These are phyloP conservation scores for Ophiothrix spiculata DNA, from an alignment of 35 echinoderm and acorn worm species.

Conservation along the genomic window DNA sequence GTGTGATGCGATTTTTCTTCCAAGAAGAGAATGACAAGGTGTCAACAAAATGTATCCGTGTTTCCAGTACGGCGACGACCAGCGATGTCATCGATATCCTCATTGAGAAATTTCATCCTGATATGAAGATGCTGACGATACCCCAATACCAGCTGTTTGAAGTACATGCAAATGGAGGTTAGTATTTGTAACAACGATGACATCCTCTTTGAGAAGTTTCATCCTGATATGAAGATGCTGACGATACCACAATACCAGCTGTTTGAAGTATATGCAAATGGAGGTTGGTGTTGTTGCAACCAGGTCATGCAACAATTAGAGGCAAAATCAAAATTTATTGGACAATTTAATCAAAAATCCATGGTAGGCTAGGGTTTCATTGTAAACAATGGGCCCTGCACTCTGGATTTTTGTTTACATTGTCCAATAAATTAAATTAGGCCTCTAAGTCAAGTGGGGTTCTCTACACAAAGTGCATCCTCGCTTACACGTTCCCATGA, in stretches of 20 bases:
- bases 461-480: too few species aligned
- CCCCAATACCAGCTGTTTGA: constrained; percentile 79
- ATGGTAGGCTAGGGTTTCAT: too few species aligned
- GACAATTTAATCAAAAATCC: too few species aligned
- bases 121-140: constrained; percentile 89
- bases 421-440: too few species aligned
- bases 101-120: constrained; percentile 96
- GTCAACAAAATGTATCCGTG: constrained; percentile 91
- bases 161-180: constrained; percentile 61
- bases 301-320: too few species aligned
- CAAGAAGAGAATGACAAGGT: constrained; percentile 81
- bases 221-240: constrained; percentile 95
- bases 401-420: too few species aligned
- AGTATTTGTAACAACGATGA: too few species aligned
- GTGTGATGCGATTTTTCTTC: constrained; percentile 99
- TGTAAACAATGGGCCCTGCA: too few species aligned
- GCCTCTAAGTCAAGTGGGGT: too few species aligned
- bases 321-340: too few species aligned
- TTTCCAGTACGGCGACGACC: constrained; percentile 88
- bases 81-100: constrained; percentile 74
- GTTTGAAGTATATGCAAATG: constrained; percentile 75
- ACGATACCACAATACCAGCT: constrained; percentile 70
- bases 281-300: too few species aligned
- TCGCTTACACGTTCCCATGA: too few species aligned
- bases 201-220: constrained; percentile 89